Evolutionary conservation across 2,797 vertebrate genomes (phyloP).

Genomic region (Morelia viridis): DNA sequence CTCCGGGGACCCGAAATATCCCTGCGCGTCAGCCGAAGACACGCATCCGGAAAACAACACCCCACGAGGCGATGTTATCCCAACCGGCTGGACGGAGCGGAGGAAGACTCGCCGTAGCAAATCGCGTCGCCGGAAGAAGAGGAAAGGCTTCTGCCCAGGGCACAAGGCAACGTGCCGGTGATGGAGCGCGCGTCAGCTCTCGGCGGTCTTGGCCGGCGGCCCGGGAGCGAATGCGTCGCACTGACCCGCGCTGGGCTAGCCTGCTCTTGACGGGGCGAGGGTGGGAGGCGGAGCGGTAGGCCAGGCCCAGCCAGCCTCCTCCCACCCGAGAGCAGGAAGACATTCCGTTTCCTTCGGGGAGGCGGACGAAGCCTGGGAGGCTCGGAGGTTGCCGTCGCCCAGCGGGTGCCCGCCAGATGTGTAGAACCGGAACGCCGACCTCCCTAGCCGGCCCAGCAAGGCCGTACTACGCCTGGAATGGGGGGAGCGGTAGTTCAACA

Average conservation of each 20-base stretch:
- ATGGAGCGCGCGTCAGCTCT: background rate
- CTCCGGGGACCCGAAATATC: background rate
- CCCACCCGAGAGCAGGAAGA: background rate
- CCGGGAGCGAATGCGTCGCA: background rate
- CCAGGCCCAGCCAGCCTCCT: background rate
- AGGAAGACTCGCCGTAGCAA: background rate
- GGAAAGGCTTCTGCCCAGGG: background rate
- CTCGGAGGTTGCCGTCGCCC: background rate
- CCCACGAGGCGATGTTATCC: background rate
- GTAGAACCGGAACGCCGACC: background rate
- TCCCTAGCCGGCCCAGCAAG: background rate
- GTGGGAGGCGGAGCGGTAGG: background rate
- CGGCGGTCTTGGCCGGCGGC: background rate
- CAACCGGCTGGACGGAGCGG: too few relatives aligned
- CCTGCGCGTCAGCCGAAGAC: background rate
- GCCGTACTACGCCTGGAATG: background rate
- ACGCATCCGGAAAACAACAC: background rate
- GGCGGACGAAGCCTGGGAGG: background rate
- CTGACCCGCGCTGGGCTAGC: background rate
- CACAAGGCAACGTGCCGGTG: background rate
- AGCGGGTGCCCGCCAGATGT: background rate
- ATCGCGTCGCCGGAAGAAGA: background rate
- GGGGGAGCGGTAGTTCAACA: background rate
- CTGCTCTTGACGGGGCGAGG: slow-evolving; percentile 1
- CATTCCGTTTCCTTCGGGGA: background rate